Evolutionary conservation across 2,113 vertebrate species (phyloP).

Genomic region (Ailurus styani): DNA sequence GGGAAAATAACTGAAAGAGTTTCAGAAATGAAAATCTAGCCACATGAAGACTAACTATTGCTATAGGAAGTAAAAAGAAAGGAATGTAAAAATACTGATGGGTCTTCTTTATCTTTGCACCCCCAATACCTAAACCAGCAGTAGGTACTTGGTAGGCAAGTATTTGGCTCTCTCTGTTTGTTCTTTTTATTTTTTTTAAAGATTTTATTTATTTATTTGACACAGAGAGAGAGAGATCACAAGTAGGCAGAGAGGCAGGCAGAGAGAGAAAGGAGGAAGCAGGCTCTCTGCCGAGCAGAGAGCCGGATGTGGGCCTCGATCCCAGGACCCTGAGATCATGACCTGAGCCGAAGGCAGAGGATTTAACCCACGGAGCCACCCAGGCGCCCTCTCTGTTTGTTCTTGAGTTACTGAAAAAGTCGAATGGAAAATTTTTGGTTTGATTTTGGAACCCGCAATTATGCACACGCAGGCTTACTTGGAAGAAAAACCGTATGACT

Average conservation of each 20-base stretch:
- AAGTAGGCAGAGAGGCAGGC: no score
- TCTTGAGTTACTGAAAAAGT: not conserved
- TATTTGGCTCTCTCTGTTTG: not conserved
- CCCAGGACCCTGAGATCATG: no score
- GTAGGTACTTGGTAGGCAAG: not conserved
- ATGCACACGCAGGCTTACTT: not conserved
- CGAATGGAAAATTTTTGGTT: not conserved
- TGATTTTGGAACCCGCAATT: not conserved
- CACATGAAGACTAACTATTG: not conserved
- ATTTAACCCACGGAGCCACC: no score
- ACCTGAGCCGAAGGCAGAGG: no score
- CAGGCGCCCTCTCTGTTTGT: not conserved
- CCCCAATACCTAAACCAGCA: not conserved
- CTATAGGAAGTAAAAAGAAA: not conserved
- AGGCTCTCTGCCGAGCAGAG: no score
- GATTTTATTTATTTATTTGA: no score
- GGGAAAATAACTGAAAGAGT: not conserved
- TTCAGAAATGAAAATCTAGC: not conserved
- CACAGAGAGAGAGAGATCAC: no score
- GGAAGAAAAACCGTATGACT: not conserved
- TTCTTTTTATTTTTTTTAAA: no score
- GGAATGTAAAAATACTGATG: not conserved
- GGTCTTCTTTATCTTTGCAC: not conserved
- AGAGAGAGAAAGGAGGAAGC: no score
- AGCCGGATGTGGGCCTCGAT: no score